Evolutionary conservation across 2,113 vertebrate genomes (phyloP).

Genomic region (Antennarius striatus): DNA sequence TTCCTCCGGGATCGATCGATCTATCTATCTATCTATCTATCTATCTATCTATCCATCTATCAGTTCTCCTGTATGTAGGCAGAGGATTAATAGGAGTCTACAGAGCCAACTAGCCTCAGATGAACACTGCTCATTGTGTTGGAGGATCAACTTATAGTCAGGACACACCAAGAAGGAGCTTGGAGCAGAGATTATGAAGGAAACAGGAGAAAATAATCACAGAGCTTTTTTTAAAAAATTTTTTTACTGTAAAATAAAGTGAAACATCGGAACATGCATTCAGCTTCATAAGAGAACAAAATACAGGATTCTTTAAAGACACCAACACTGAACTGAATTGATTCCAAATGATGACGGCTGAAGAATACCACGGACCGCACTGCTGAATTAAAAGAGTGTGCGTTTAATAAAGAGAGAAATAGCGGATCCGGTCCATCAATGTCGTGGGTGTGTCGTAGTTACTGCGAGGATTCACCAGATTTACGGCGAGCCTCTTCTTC

Average conservation of each 20-base stretch:
- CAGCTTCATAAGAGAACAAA: neutral
- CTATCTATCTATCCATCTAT: too few species aligned
- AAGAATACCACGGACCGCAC: conserved; percentile 15
- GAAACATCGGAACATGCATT: neutral
- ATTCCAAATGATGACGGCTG: neutral
- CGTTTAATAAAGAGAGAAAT: conserved; percentile 42
- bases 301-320: too few species aligned
- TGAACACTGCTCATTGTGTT: conserved; percentile 8
- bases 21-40: too few species aligned
- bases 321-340: neutral
- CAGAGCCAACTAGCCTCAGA: conserved; percentile 22
- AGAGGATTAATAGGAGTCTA: conserved; percentile 40
- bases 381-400: conserved; percentile 26
- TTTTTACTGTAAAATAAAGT: neutral
- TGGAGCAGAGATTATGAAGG: neutral
- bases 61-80: neutral
- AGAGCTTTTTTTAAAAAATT: neutral
- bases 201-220: neutral
- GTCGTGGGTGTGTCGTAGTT: too few species aligned
- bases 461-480: neutral
- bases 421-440: conserved; percentile 19
- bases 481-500: conserved; percentile 3
- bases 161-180: conserved; percentile 6
- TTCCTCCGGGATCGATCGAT: too few species aligned
- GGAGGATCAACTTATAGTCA: conserved; percentile 24